A percentile compares a stretch with the other conserved stretches of the same genome.
phyloP scores from a whole-genome alignment of 2,888 invertebrate species.

The Melangyna quadrimaculata region DNA sequence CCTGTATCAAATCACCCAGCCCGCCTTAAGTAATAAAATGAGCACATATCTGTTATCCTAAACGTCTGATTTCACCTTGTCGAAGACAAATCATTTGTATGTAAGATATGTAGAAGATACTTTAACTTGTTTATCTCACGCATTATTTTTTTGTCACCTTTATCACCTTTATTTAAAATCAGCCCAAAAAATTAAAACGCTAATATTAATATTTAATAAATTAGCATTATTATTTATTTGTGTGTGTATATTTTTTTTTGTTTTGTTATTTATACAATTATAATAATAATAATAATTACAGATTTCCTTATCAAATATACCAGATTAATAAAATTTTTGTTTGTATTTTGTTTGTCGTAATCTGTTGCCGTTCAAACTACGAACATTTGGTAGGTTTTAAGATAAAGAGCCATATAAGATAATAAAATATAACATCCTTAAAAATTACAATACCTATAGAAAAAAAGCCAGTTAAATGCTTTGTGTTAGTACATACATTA shows the following conservation, averaged over 20 bases:
- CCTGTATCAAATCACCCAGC: no score
- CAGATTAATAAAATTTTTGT: constrained; percentile 5
- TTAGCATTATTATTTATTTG: constrained; percentile 58
- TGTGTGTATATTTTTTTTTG: not conserved
- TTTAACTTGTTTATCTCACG: no score
- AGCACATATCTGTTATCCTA: no score
- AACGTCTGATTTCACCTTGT: no score
- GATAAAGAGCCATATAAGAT: constrained; percentile 40
- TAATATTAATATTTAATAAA: constrained; percentile 52
- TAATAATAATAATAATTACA: constrained; percentile 40
- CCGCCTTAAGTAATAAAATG: no score
- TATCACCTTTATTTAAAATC: no score
- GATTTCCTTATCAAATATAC: constrained; percentile 42
- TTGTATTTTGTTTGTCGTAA: not conserved
- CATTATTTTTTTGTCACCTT: no score
- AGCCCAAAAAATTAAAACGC: not conserved
- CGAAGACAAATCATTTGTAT: no score
- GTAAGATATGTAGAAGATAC: no score
- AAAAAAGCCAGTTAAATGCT: constrained; percentile 17
- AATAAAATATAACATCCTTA: constrained; percentile 60
- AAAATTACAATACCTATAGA: constrained; percentile 20
- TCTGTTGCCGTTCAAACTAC: constrained; percentile 33
- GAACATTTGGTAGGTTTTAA: constrained; percentile 66
- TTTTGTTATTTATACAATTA: constrained; percentile 3
- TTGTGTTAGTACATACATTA: not conserved